phyloP scores from a whole-genome alignment of 2,888 invertebrate genomes.

The Heliconius ethilla region DNA sequence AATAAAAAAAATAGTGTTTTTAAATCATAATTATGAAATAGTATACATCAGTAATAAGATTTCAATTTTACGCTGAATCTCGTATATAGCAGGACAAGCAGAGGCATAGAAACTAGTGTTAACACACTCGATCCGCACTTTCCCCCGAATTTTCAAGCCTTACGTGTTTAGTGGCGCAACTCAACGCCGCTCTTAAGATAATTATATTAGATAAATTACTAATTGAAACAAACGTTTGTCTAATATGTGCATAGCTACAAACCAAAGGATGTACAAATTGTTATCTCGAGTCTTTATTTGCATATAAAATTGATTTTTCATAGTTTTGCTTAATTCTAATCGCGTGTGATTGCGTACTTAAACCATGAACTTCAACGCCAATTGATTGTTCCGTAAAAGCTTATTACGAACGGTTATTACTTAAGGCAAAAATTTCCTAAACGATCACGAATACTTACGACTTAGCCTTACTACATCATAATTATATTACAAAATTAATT shows the following conservation, averaged over 20 bases:
- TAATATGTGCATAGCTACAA: background rate
- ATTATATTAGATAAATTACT: too few relatives aligned
- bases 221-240: background rate
- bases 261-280: constrained; percentile 3
- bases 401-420: constrained; percentile 32
- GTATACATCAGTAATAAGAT: too few relatives aligned
- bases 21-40: too few relatives aligned
- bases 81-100: background rate
- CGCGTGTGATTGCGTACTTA: constrained; percentile 31
- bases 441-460: constrained; percentile 10
- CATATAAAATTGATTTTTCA: constrained; percentile 24
- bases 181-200: background rate
- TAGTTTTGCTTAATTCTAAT: constrained; percentile 28
- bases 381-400: constrained; percentile 35
- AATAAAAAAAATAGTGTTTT: too few relatives aligned
- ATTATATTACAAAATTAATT: constrained; percentile 15
- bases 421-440: constrained; percentile 24
- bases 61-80: background rate
- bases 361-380: constrained; percentile 36
- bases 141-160: background rate
- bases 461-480: constrained; percentile 18
- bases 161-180: background rate
- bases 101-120: background rate
- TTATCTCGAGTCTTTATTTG: background rate
- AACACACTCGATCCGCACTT: background rate